Evolutionary conservation across 2,888 invertebrate species (phyloP).

Genomic region (Caprella mutica): DNA sequence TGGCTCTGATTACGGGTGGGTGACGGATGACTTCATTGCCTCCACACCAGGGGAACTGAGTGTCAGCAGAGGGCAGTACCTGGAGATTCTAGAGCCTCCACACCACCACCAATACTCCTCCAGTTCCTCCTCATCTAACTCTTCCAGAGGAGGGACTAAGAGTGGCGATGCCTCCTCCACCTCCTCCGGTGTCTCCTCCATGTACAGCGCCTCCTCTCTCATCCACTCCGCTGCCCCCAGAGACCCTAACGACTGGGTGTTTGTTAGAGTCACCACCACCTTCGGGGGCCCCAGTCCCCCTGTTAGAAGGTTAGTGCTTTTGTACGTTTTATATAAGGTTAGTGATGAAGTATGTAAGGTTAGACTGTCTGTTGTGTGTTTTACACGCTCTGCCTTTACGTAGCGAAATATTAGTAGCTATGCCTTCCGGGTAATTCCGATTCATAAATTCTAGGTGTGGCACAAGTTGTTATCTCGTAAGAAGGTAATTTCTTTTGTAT

Average conservation of each 20-base stretch:
- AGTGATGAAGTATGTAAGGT: no score
- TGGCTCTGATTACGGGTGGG: conserved; percentile 74
- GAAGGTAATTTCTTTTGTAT: no score
- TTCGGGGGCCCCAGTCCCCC: neutral
- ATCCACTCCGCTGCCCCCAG: neutral
- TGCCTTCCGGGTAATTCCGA: no score
- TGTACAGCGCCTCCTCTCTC: conserved; percentile 6
- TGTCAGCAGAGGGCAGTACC: conserved; percentile 82
- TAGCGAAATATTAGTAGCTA: no score
- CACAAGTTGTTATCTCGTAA: no score
- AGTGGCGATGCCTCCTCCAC: neutral
- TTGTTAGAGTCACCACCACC: neutral
- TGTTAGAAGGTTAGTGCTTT: no score
- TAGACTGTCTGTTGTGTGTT: no score
- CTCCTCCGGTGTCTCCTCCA: neutral
- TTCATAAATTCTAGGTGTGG: no score
- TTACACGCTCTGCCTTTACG: no score
- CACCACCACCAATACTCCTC: conserved; percentile 40
- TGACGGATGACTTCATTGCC: conserved; percentile 69
- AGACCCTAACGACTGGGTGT: conserved; percentile 6
- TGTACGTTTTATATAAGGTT: no score
- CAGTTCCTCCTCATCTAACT: neutral
- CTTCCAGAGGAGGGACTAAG: no score
- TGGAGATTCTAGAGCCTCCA: conserved; percentile 75
- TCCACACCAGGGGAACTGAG: conserved; percentile 63